Base-by-base conservation (phyloP, 92 coral and sea anemone species). In the Porites lobata region DNA sequence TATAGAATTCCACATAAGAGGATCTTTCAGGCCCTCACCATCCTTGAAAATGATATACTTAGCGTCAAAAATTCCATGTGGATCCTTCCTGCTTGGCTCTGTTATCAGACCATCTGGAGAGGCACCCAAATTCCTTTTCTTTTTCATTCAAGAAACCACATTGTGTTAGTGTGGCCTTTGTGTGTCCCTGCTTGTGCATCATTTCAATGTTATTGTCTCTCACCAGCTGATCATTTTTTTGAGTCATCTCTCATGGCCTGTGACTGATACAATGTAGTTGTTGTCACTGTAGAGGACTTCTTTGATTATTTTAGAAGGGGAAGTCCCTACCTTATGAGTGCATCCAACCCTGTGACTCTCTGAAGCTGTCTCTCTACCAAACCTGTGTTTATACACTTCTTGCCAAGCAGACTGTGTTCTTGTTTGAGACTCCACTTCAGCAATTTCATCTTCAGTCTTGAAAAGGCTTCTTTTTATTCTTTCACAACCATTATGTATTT, bases 1-100 rank as follows among this genome's bases (percentile, higher is more conserved):
- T 54, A 90, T 89, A 66, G 78, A 78, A 75, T 82, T 80, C 83
- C 80, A 69, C 15, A 67, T 22, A 80, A 92, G 77, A 58, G 92
- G 84, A 47, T 26, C 66, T 62, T 71, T 11, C 62, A 90, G 76
- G 65, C 20, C 72, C 84, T 90, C 81, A 75, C 67, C 22, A 22
- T 76, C 21, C 66, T 76, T 57, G 50, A 76, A 51, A 57, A 24
- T 14, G 47, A 76, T 73, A 76, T 90, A 78, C 89, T 93, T 93
- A 71, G 88, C 87, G 74, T 93, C 92, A 62, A 87, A 22, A 21
- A 90, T 65, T n/a, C 96, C 96, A 21, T 57, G 62, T 19, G 88
- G 90, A 67, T 80, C 84, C 14, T 72, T 77, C 85, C n/a, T 77
- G 21, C 77, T 67, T 51, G 93, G 90, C 72, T 93, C 92, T 53